Conservation (phyloP, 1,140 invertebrate species). For the Sitodiplosis mosellana region DNA sequence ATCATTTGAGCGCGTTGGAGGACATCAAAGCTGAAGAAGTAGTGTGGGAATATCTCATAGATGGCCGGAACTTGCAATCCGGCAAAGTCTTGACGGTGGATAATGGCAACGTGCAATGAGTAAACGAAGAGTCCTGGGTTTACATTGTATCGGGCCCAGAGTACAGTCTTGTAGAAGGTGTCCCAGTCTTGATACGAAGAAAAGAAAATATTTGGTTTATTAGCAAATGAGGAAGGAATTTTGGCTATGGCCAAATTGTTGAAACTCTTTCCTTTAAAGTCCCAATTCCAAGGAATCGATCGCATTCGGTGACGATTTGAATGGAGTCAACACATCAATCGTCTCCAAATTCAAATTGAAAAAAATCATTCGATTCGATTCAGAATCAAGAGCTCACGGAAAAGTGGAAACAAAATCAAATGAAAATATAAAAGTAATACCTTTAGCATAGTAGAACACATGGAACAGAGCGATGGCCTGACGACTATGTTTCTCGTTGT, state of each 20-base stretch:
- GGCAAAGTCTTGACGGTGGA: conserved; percentile 33
- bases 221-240: too few species aligned
- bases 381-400: too few species aligned
- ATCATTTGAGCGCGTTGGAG: conserved; percentile 32
- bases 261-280: too few species aligned
- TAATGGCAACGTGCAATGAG: conserved; percentile 33
- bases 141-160: conserved; percentile 34
- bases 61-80: conserved; percentile 37
- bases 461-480: conserved; percentile 32
- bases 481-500: conserved; percentile 28
- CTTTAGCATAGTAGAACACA: conserved; percentile 37
- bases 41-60: conserved; percentile 42
- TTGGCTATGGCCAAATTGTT: too few species aligned
- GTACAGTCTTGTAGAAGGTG: conserved; percentile 40
- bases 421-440: too few species aligned
- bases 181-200: conserved; percentile 31
- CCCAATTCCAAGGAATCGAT: too few species aligned
- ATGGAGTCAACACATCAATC: too few species aligned
- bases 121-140: conserved; percentile 40
- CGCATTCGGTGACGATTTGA: too few species aligned
- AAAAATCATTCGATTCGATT: too few species aligned
- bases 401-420: too few species aligned
- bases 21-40: conserved; percentile 34
- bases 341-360: too few species aligned
- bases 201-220: too few species aligned